phyloP scores from a whole-genome alignment of 37 sponge, comb jelly and placozoan genomes.

The Chondrilla cf. caribensis region DNA sequence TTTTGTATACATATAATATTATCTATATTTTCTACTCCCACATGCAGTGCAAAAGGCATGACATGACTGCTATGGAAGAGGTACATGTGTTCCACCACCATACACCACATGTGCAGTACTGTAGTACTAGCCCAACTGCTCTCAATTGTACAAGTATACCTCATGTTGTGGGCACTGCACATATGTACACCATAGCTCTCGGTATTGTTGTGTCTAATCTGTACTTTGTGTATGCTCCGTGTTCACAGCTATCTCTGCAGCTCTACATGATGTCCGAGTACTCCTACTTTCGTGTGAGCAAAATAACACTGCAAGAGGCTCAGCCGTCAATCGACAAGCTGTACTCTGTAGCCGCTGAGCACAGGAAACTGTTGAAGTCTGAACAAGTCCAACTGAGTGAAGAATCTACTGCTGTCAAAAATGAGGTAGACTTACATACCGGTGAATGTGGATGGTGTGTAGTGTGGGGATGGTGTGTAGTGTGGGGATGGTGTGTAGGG shows the following conservation, averaged over 20 bases:
- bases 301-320: constrained; percentile 62
- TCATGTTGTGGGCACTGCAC: no score
- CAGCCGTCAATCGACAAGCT: constrained; percentile 40
- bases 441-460: no score
- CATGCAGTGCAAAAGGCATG: constrained; percentile 54
- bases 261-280: constrained; percentile 67
- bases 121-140: no score
- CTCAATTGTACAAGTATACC: no score
- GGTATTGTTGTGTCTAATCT: no score
- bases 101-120: no score
- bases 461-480: no score
- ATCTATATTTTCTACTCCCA: background rate
- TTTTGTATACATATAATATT: background rate
- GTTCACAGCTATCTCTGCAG: constrained; percentile 41
- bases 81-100: constrained; percentile 3
- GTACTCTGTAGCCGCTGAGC: constrained; percentile 47
- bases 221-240: no score
- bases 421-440: no score
- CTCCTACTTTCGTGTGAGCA: constrained; percentile 74
- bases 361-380: background rate
- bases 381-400: background rate
- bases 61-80: constrained; percentile 45
- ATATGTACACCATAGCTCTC: no score
- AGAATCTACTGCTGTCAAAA: background rate
- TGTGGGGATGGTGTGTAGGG: no score